These are phyloP conservation scores for Sinhomidia bicolor DNA, from an alignment of 2,888 invertebrate species.

Conservation along the genomic window DNA sequence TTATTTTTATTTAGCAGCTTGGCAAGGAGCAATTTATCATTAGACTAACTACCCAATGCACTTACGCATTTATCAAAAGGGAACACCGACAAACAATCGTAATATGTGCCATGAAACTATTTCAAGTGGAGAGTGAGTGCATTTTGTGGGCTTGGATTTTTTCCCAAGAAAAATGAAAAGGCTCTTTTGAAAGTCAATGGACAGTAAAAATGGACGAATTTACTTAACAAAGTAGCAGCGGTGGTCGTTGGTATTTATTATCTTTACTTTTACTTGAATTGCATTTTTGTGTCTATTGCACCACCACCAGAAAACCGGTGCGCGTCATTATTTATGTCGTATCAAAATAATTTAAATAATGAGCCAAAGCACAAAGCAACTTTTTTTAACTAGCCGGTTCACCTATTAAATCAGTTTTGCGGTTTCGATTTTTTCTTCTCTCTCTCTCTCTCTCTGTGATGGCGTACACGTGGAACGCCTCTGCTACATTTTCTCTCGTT, in stretches of 20 bases:
- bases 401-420: slow-evolving; percentile 53
- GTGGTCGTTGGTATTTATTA: too few relatives aligned
- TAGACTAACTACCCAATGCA: neutral
- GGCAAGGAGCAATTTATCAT: neutral
- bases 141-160: neutral
- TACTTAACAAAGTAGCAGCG: neutral
- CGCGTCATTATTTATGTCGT: slow-evolving; percentile 23
- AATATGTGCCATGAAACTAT: neutral
- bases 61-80: slow-evolving; percentile 19
- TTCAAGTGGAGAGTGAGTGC: neutral
- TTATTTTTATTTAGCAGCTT: neutral
- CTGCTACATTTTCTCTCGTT: slow-evolving; percentile 3
- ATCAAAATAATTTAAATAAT: slow-evolving; percentile 51
- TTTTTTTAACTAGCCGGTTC: slow-evolving; percentile 31
- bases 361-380: slow-evolving; percentile 3
- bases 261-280: slow-evolving; percentile 2
- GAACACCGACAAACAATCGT: neutral
- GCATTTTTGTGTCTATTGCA: neutral
- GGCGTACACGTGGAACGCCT: slow-evolving; percentile 18
- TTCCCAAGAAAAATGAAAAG: neutral
- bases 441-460: neutral
- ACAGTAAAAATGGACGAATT: neutral
- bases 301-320: slow-evolving; percentile 30
- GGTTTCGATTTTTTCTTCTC: neutral
- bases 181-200: neutral